phyloP scores from a whole-genome alignment of 2,888 invertebrate genomes.

The Nymphalis urticae region DNA sequence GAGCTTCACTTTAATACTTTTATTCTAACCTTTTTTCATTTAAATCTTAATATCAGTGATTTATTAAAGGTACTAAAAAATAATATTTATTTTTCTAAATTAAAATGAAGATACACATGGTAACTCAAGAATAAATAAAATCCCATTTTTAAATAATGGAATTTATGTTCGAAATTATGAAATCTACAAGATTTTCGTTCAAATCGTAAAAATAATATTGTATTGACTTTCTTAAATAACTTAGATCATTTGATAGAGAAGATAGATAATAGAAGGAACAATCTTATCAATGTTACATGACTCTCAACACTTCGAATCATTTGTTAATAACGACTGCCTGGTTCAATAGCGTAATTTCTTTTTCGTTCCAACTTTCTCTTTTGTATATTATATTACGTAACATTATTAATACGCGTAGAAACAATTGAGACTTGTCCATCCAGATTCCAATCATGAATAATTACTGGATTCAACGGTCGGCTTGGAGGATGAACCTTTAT shows the following conservation, averaged over 20 bases:
- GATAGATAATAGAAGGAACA: constrained; percentile 17
- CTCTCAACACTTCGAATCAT: constrained; percentile 26
- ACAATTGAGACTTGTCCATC: constrained; percentile 47
- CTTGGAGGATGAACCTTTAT: constrained; percentile 48
- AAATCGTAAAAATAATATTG: background rate
- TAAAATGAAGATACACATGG: too few relatives aligned
- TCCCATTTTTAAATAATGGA: too few relatives aligned
- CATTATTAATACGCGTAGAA: constrained; percentile 42
- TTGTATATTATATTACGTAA: constrained; percentile 49
- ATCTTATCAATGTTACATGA: constrained; percentile 27
- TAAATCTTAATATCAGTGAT: background rate
- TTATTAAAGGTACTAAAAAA: background rate
- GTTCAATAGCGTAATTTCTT: constrained; percentile 50
- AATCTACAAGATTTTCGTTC: too few relatives aligned
- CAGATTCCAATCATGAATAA: constrained; percentile 58
- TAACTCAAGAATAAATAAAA: too few relatives aligned
- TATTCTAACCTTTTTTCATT: background rate
- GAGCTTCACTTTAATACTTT: background rate
- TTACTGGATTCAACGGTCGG: constrained; percentile 53
- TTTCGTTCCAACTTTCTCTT: constrained; percentile 59
- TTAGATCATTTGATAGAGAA: background rate
- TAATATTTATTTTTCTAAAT: too few relatives aligned
- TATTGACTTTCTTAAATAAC: constrained; percentile 5
- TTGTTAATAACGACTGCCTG: constrained; percentile 32
- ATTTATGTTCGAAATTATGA: too few relatives aligned